A percentile compares a stretch with the other conserved stretches of the same genome.
Conservation (phyloP, 2,888 invertebrate species). For the Trisateles emortualis region DNA sequence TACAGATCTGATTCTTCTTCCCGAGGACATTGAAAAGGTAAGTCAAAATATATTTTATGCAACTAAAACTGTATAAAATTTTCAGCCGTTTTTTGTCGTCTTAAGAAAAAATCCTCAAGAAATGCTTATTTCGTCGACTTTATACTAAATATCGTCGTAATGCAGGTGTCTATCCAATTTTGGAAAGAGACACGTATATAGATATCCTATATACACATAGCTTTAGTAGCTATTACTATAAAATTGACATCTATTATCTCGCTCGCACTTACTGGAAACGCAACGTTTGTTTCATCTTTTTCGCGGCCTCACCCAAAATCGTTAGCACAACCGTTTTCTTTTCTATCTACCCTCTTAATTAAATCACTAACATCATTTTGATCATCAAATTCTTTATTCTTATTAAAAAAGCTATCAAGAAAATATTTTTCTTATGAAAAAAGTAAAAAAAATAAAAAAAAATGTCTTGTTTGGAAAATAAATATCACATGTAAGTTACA, state of each 20-base stretch:
- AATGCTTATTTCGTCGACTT: not conserved
- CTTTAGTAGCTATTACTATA: constrained; percentile 52
- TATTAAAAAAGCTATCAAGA: constrained; percentile 7
- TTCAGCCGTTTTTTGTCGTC: constrained; percentile 9
- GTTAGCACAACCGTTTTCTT: constrained; percentile 9
- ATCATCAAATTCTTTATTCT: constrained; percentile 9
- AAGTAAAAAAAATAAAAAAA: constrained; percentile 22
- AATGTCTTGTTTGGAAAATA: constrained; percentile 21
- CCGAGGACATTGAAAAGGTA: constrained; percentile 40
- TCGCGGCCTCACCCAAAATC: constrained; percentile 27
- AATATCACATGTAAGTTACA: constrained; percentile 28
- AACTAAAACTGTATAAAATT: not conserved
- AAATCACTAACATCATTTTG: constrained; percentile 7
- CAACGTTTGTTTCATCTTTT: constrained; percentile 48
- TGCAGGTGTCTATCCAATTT: not conserved
- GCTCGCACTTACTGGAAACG: constrained; percentile 64
- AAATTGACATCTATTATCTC: constrained; percentile 66
- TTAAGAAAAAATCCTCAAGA: not conserved
- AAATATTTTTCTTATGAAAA: constrained; percentile 9
- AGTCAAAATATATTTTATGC: constrained; percentile 18
- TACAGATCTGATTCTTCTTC: constrained; percentile 22
- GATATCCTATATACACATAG: not conserved
- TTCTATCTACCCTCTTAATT: constrained; percentile 1
- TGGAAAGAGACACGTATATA: constrained; percentile 3
- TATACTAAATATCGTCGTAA: not conserved